These are phyloP conservation scores for Stegophylla sp. DNA, from an alignment of 2,888 invertebrate genomes.

Conservation along the genomic window DNA sequence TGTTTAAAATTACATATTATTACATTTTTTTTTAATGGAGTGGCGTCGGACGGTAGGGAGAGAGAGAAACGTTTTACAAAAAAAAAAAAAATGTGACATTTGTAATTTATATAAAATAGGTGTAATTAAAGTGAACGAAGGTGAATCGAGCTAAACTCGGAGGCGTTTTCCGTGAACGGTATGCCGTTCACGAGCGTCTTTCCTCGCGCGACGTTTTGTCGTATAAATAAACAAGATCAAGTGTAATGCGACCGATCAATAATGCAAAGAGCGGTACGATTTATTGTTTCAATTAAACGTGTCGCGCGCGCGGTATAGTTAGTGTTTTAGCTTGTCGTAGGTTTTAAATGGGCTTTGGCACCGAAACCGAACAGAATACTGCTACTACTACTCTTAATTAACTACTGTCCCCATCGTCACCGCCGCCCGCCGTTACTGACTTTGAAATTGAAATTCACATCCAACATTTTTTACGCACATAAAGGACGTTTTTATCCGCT, in stretches of 20 bases:
- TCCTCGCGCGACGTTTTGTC: not conserved
- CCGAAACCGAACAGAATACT: constrained; percentile 41
- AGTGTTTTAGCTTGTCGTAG: constrained; percentile 55
- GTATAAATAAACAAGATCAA: constrained; percentile 47
- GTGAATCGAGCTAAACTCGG: not conserved
- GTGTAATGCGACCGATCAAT: constrained; percentile 45
- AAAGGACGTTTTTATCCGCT: not conserved
- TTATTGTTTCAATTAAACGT: constrained; percentile 59
- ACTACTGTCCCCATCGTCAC: constrained; percentile 28
- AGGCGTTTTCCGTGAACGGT: not conserved
- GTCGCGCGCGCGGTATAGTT: constrained; percentile 41
- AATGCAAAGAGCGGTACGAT: constrained; percentile 33
- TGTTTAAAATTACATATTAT: no score
- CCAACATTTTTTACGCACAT: constrained; percentile 4
- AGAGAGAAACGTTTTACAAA: no score
- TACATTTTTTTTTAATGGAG: no score
- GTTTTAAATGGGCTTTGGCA: constrained; percentile 58
- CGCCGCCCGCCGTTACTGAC: not conserved
- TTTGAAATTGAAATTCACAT: constrained; percentile 42
- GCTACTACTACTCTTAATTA: constrained; percentile 53
- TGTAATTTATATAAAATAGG: no score
- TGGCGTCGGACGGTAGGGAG: no score
- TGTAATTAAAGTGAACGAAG: no score
- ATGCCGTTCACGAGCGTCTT: not conserved
- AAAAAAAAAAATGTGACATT: no score